Evolutionary conservation across 2,113 vertebrate genomes (phyloP), one percentile per base, ranked within the genome.

Genomic region (Mixornis gularis): DNA sequence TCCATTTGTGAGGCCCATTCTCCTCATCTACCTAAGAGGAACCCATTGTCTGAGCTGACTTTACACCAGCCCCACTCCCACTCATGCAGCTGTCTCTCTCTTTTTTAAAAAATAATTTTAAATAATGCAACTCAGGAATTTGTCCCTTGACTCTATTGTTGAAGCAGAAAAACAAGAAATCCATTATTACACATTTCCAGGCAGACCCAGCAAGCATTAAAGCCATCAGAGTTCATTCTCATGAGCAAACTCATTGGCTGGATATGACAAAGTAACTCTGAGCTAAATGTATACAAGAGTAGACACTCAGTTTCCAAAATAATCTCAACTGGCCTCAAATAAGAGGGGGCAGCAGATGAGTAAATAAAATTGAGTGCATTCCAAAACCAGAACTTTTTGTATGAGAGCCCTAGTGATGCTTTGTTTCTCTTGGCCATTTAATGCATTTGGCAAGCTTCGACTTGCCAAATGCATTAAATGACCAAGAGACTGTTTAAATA

Each of bases 381-480:
- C 94, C 94, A 95, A 95, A 93, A 0, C 29, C 82, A 73, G 83
- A 55, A 21, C n/a, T 73, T 96, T 91, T 83, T 74, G 11, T 86
- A 15, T 36, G 46, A 90, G 65, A 49, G 65, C 58, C 56, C 34
- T 49, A 51, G 72, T 72, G 85, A 92, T 65, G 82, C 58, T 92
- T 86, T 91, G 68, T 76, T 96, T 89, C 94, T 88, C 72, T 89
- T 92, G 76, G 84, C 48, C 82, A 87, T 66, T 85, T 91, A 70
- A 90, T 86, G 85, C 90, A 88, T 40, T 94, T 94, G 94, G 95
- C 90, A 96, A 94, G 89, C 85, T 79, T 63, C 27, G 86, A 63
- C 58, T 40, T 60, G 58, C 58, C 25, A 40, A 60, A 60, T 40
- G 58, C 58, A 60, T 40, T 38, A 60, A 60, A 27, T 40, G 25